A percentile compares a stretch with the other conserved stretches of the same genome.
phyloP scores from a whole-genome alignment of 2,797 vertebrate species.

The Coregonus sp. region DNA sequence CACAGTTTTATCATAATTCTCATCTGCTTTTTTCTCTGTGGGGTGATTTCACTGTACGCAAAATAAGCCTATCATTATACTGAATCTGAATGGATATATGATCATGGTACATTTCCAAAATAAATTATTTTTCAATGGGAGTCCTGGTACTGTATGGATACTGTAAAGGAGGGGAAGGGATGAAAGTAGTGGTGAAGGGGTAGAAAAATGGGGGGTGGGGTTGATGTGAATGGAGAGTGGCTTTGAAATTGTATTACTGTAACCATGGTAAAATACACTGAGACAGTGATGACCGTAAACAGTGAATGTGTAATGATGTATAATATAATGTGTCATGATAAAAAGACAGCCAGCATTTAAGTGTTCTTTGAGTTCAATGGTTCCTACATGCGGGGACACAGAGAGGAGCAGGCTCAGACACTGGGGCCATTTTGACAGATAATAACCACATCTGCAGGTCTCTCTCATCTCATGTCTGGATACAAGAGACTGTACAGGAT shows the following conservation, averaged over 20 bases:
- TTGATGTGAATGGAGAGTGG: slow-evolving; percentile 10
- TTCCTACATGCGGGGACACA: slow-evolving; percentile 13
- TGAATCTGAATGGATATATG: slow-evolving; percentile 76
- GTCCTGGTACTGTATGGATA: slow-evolving; percentile 31
- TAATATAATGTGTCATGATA: not conserved
- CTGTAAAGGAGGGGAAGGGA: slow-evolving; percentile 1
- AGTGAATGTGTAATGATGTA: slow-evolving; percentile 6
- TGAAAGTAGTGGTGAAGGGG: not conserved
- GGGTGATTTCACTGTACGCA: slow-evolving; percentile 76
- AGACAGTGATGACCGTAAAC: not conserved
- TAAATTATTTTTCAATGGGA: slow-evolving; percentile 81
- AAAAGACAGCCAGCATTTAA: slow-evolving; percentile 13
- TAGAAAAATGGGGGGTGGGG: not conserved
- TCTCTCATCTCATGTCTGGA: slow-evolving; percentile 54
- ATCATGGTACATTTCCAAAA: slow-evolving; percentile 78
- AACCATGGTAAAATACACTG: slow-evolving; percentile 6
- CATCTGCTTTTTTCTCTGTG: slow-evolving; percentile 65
- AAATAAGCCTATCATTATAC: slow-evolving; percentile 65
- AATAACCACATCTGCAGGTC: not conserved
- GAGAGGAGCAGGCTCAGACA: not conserved
- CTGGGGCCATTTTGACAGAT: not conserved
- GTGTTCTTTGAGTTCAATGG: slow-evolving; percentile 7
- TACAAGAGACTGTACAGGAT: slow-evolving; percentile 57
- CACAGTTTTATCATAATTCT: slow-evolving; percentile 60
- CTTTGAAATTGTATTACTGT: slow-evolving; percentile 15